Evolutionary conservation across 2,113 vertebrate genomes (phyloP), one percentile per base, ranked within the genome.

Genomic region (Hippocampus guttulatus): DNA sequence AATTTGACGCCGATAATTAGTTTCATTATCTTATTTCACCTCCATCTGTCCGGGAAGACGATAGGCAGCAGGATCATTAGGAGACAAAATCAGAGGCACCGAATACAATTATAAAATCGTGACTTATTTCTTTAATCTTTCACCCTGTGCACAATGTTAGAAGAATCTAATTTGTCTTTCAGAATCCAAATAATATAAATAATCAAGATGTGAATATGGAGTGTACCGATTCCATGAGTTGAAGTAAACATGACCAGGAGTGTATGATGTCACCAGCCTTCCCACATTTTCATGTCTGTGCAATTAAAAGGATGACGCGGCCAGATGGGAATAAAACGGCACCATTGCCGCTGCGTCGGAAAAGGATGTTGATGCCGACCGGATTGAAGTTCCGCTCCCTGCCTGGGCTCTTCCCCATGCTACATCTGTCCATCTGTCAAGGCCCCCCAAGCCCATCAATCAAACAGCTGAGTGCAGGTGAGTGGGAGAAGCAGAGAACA

Each of bases 391-490:
- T 75, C 49, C 16, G 38, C 71, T 78, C 64, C 62, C 77, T 66
- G 68, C 68, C 58, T 51, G 76, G 71, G 45, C 70, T 78, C 79
- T 80, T 79, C 47, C 61, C 82, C 67, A 30, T 64, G 78, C 54
- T 79, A 74, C 83, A 81, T 83, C 83, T 81, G 82, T 84, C 78
- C 80, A 77, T 75, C 79, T 88, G 85, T 87, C 86, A 85, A 27
- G 3, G 67, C 16, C 30, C 47, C 38, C 45, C 52, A 52, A 72
- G 60, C 58, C 74, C 85, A 87, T 90, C 87, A 81, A 85, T 91
- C 88, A 89, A 43, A 40, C 49, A 4, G 65, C 74, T 67, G 78
- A 81, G 62, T 12, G 78, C 81, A 82, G 79, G 80, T 76, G 68
- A 80, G 84, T 64, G 77, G 25, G 76, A 67, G 79, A 73, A 25